These are phyloP conservation scores for Erannis defoliaria DNA, from an alignment of 2,888 invertebrate genomes.

Conservation along the genomic window DNA sequence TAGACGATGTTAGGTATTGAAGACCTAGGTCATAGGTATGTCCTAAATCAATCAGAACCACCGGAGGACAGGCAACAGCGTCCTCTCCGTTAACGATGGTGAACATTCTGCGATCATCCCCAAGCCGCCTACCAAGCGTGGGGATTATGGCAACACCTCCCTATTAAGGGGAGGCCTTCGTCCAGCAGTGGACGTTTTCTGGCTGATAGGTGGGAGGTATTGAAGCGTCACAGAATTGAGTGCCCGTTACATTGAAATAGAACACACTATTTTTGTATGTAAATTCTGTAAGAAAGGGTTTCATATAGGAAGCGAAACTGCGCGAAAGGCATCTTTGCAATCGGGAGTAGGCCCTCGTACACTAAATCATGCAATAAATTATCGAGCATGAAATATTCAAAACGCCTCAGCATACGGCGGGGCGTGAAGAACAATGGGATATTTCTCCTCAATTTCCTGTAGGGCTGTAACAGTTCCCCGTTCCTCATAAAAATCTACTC, in stretches of 20 bases:
- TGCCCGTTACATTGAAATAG: constrained; percentile 52
- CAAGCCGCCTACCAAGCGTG: too few species aligned
- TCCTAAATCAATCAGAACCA: too few species aligned
- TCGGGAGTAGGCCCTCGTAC: constrained; percentile 62
- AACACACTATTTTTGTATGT: constrained; percentile 58
- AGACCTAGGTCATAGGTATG: too few species aligned
- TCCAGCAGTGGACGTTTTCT: too few species aligned
- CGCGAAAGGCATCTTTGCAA: constrained; percentile 54
- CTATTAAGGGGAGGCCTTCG: too few species aligned
- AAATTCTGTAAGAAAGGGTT: constrained; percentile 63
- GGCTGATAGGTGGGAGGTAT: not conserved
- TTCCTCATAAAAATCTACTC: constrained; percentile 33
- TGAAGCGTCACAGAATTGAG: constrained; percentile 45
- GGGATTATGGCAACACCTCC: too few species aligned
- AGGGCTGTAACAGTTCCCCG: constrained; percentile 50
- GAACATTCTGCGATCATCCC: too few species aligned
- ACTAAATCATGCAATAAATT: constrained; percentile 83
- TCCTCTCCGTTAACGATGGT: too few species aligned
- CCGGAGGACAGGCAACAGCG: too few species aligned
- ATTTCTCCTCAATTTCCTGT: constrained; percentile 57
- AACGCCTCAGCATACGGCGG: constrained; percentile 70
- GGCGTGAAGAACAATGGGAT: constrained; percentile 71
- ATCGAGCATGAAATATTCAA: constrained; percentile 81
- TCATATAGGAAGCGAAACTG: constrained; percentile 52
- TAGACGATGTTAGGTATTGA: not conserved